Evolutionary conservation across 2,797 vertebrate genomes (phyloP).

Genomic region (Sparidentex hasta): DNA sequence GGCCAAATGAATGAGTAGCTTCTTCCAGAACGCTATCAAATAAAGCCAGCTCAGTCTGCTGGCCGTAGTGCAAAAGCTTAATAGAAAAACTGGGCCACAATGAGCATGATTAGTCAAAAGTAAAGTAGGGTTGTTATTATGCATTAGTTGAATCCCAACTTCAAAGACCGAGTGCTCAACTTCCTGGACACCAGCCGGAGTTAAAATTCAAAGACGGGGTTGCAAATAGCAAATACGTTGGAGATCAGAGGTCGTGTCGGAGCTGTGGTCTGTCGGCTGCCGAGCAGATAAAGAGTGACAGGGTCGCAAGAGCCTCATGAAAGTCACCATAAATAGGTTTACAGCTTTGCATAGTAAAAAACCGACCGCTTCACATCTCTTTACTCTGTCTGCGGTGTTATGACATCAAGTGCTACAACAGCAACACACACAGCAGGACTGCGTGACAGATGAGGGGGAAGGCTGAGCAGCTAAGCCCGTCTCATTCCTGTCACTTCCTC

Average conservation of each 20-base stretch:
- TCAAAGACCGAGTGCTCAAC: constrained; percentile 75
- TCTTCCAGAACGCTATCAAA: constrained; percentile 51
- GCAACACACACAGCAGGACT: constrained; percentile 25
- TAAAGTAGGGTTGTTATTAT: constrained; percentile 61
- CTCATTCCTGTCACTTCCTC: constrained; percentile 60
- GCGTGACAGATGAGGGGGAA: constrained; percentile 40
- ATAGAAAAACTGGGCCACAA: constrained; percentile 33
- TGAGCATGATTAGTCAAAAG: constrained; percentile 64
- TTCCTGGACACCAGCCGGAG: constrained; percentile 72
- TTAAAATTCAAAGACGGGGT: constrained; percentile 62
- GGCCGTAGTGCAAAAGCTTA: no score
- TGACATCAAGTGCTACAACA: constrained; percentile 40
- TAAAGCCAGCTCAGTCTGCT: constrained; percentile 29
- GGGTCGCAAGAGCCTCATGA: constrained; percentile 67
- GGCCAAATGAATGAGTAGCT: constrained; percentile 58
- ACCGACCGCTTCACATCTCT: constrained; percentile 63
- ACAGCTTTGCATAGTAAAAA: constrained; percentile 73
- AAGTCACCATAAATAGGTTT: constrained; percentile 78
- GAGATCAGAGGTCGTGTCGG: constrained; percentile 69
- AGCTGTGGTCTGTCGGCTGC: constrained; percentile 68
- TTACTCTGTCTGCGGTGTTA: constrained; percentile 49
- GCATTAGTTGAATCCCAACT: constrained; percentile 70
- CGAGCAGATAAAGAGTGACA: constrained; percentile 77
- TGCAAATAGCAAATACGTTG: constrained; percentile 60
- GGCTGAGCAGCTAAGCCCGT: constrained; percentile 34